These are phyloP conservation scores for Bos javanicus DNA, from an alignment of 2,113 vertebrate genomes.

Conservation along the genomic window DNA sequence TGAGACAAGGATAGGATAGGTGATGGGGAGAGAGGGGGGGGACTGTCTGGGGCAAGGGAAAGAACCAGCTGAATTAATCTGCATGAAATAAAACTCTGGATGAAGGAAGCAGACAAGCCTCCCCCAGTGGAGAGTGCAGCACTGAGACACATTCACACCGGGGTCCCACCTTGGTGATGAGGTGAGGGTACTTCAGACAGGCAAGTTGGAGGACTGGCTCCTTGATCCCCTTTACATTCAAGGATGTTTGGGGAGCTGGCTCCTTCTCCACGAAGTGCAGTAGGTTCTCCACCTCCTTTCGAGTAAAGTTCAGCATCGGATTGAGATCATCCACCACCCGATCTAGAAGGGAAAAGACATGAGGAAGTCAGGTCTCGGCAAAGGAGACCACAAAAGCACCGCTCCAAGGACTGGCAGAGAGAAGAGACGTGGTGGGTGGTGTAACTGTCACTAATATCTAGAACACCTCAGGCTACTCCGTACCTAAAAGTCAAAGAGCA, in stretches of 20 bases:
- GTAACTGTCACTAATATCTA: not conserved
- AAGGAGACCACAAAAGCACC: not conserved
- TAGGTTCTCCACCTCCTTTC: constrained; percentile 97
- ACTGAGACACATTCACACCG: accelerated
- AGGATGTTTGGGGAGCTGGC: constrained; percentile 79
- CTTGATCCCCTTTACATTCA: constrained; percentile 78
- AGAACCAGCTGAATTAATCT: not conserved
- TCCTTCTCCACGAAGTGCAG: constrained; percentile 99
- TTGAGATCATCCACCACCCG: constrained; percentile 98
- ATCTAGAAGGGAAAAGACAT: constrained; percentile 79
- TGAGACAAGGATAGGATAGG: not conserved
- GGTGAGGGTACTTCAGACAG: constrained; percentile 91
- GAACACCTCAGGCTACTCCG: not conserved
- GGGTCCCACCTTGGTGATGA: constrained; percentile 94
- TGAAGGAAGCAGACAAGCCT: not conserved
- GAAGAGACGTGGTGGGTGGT: not conserved
- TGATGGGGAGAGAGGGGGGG: not conserved
- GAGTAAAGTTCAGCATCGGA: constrained; percentile 96
- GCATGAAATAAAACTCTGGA: not conserved
- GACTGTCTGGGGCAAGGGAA: not conserved
- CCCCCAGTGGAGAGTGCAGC: not conserved
- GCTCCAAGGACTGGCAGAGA: not conserved
- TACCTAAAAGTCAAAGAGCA: not conserved
- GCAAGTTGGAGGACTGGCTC: constrained; percentile 90
- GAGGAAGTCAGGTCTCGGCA: not conserved